These are phyloP conservation scores for Agrochola lychnidis DNA, from an alignment of 2,888 invertebrate species.

Conservation along the genomic window DNA sequence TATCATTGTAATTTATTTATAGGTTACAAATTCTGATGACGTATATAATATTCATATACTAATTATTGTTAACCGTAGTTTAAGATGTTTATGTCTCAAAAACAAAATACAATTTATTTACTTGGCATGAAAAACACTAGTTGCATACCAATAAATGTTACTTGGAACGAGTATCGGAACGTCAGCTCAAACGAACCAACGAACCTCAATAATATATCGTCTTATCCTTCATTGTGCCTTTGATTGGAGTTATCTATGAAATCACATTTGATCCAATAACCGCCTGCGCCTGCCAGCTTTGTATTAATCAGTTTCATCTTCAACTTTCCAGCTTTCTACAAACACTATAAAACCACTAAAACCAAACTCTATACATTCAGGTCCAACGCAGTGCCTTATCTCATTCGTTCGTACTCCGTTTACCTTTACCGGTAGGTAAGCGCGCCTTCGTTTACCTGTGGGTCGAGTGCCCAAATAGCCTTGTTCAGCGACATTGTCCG, in stretches of 20 bases:
- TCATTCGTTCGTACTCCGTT: conserved; percentile 47
- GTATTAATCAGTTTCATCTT: neutral
- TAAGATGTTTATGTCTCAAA: no score
- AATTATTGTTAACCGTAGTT: no score
- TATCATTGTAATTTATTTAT: neutral
- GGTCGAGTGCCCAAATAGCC: conserved; percentile 66
- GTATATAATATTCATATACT: neutral
- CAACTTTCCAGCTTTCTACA: neutral
- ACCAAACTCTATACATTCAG: conserved; percentile 29
- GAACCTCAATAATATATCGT: no score
- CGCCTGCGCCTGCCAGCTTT: no score
- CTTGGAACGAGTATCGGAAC: no score
- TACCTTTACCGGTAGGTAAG: conserved; percentile 53
- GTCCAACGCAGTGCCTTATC: conserved; percentile 50
- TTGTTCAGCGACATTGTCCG: conserved; percentile 61
- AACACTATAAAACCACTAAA: conserved; percentile 9
- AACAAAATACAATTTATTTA: no score
- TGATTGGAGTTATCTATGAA: neutral
- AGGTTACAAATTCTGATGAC: neutral
- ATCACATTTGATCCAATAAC: neutral
- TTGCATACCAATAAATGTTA: no score
- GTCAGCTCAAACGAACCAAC: no score
- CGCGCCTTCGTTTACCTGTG: conserved; percentile 64
- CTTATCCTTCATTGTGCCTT: no score
- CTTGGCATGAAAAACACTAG: no score